Evolutionary conservation across 2,888 invertebrate species (phyloP).

Genomic region (Polyommatus iphigenia): DNA sequence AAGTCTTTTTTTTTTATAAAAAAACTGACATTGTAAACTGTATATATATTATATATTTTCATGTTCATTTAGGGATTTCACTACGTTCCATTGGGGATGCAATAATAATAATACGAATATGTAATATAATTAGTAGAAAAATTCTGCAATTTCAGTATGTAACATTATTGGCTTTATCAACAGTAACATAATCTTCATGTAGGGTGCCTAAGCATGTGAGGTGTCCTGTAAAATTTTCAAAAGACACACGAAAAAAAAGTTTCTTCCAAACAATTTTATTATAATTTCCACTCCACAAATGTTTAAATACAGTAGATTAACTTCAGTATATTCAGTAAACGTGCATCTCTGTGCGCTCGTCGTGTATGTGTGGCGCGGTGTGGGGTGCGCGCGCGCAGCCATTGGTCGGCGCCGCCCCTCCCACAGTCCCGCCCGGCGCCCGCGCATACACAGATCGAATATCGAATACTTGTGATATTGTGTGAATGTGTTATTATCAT

Average conservation of each 20-base stretch:
- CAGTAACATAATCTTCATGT: too few species aligned
- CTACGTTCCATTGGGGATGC: too few species aligned
- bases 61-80: too few species aligned
- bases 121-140: too few species aligned
- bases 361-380: slow-evolving; percentile 32
- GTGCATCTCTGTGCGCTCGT: background rate
- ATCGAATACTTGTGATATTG: background rate
- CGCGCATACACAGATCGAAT: slow-evolving; percentile 33
- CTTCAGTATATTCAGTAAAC: background rate
- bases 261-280: background rate
- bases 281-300: background rate
- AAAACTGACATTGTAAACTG: too few species aligned
- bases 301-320: background rate
- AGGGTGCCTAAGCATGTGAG: too few species aligned
- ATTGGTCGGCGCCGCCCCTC: slow-evolving; percentile 72
- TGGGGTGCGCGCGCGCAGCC: slow-evolving; percentile 61
- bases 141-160: too few species aligned
- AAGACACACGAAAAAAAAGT: background rate
- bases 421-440: slow-evolving; percentile 53
- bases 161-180: too few species aligned
- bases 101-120: too few species aligned
- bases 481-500: background rate
- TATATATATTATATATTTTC: too few species aligned
- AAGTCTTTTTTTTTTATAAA: too few species aligned
- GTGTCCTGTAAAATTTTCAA: too few species aligned